Conservation (phyloP, 2,888 invertebrate genomes). For the Rambutsinella grinnellia region DNA sequence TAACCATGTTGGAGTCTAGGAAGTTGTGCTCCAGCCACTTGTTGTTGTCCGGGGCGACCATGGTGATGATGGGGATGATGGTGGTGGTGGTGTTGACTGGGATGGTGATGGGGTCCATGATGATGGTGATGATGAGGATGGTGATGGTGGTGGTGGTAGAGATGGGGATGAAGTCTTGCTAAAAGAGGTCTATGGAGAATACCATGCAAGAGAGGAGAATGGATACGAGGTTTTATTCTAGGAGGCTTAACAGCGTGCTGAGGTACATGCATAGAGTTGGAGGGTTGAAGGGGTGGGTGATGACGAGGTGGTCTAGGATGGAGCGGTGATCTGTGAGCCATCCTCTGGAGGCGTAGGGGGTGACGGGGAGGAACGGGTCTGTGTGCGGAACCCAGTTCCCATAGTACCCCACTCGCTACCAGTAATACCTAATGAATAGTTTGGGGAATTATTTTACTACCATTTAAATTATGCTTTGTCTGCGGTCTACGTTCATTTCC, state of each 20-base stretch:
- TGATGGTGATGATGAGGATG: constrained; percentile 32
- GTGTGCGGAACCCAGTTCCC: constrained; percentile 31
- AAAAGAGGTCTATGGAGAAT: constrained; percentile 1
- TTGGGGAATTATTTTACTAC: too few relatives aligned
- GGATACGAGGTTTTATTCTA: constrained; percentile 41
- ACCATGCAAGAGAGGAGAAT: constrained; percentile 31
- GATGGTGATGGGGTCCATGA: constrained; percentile 31
- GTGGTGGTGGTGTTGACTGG: constrained; percentile 22
- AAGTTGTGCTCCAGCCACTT: not conserved
- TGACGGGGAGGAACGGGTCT: constrained; percentile 28
- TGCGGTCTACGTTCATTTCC: too few relatives aligned
- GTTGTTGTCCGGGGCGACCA: constrained; percentile 1
- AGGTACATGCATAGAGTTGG: not conserved
- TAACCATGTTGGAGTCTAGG: not conserved
- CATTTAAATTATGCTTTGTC: too few relatives aligned
- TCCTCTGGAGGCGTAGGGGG: constrained; percentile 37
- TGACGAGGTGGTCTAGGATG: constrained; percentile 45
- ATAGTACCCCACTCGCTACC: constrained; percentile 25
- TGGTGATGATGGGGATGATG: constrained; percentile 31
- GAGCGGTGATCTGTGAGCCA: constrained; percentile 27
- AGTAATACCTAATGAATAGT: constrained; percentile 25
- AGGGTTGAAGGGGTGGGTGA: constrained; percentile 37
- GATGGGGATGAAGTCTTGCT: constrained; percentile 16
- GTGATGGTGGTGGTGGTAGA: constrained; percentile 22
- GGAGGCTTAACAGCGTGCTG: constrained; percentile 13